Evolutionary conservation across 37 sponge, comb jelly and placozoan species (phyloP).

Genomic region (Diacarnus erythraeanus): DNA sequence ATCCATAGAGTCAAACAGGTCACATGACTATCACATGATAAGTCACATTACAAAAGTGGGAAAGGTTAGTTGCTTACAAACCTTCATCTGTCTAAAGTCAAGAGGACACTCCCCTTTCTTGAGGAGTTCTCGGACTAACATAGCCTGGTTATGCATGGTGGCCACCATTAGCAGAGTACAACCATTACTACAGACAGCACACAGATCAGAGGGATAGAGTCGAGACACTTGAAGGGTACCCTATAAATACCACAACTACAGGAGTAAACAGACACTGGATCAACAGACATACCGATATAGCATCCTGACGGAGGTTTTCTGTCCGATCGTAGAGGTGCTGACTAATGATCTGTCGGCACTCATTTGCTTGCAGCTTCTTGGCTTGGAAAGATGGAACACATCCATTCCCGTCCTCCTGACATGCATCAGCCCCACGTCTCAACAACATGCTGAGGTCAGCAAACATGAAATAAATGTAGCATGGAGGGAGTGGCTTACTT

Average conservation of each 20-base stretch:
- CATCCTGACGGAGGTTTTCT: conserved; percentile 18
- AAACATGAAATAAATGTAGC: background rate
- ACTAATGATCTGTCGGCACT: conserved; percentile 51
- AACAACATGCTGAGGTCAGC: conserved; percentile 54
- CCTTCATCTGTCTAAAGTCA: conserved; percentile 57
- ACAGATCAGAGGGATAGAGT: conserved; percentile 47
- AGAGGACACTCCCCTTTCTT: conserved; percentile 33
- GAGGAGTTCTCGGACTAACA: conserved; percentile 38
- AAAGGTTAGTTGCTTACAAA: background rate
- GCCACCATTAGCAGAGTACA: conserved; percentile 70
- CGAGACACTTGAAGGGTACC: conserved; percentile 33
- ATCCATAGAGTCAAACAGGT: background rate
- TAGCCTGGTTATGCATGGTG: conserved; percentile 19
- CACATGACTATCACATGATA: background rate
- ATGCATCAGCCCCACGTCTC: conserved; percentile 62
- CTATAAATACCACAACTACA: background rate
- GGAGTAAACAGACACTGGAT: background rate
- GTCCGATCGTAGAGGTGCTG: conserved; percentile 42
- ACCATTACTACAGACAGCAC: conserved; percentile 46
- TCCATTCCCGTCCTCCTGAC: conserved; percentile 43
- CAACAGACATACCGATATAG: conserved; percentile 19
- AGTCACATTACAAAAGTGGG: background rate
- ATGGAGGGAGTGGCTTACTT: conserved; percentile 31
- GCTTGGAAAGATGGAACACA: conserved; percentile 48
- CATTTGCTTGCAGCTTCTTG: conserved; percentile 5